Base-by-base conservation (phyloP, 2,797 vertebrate genomes). In the Huso huso region DNA sequence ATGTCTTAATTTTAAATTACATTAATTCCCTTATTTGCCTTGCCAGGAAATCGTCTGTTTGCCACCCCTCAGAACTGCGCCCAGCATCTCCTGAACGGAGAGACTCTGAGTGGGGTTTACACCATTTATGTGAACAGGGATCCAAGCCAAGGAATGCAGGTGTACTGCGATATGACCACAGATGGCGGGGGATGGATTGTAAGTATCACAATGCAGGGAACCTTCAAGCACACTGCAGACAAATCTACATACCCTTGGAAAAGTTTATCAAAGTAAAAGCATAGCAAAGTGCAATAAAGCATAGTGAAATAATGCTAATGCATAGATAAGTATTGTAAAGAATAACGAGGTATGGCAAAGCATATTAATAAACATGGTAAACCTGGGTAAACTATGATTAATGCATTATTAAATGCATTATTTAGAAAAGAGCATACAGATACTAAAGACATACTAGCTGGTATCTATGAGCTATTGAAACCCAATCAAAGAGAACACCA, bases 131-230 rank as follows among this genome's bases (percentile, higher is more conserved):
- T 98, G 80, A 95, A 94, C 0, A 87, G 92, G 49, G 95, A 97
- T 74, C 87, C 87, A 11, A 86, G 89, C 79, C 96, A 94, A 82
- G 86, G 92, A 6, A 74, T 98, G 68, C 95, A 94, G 64, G 96
- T 99, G 68, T 98, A 91, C 86, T 99, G 97, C 0, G 97, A 99
- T 84, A 99, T 99, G 97, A 87, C 79, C 77, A 98, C 94, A 0
- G 94, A 99, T 0, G 91, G 91, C 6, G 97, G 97, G 0, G 96
- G 97, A 73, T 99, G 97, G 97, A 96, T 97, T 67, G 97, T 99
- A 83, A 96, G 97, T 94, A 63, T 0, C 0, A 37, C 0, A 37
- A 37, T 37, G 37, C 37, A 37, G 37, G 37, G 37, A 37, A 37
- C 37, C 37, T 37, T 37, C 37, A 37, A 4, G 37, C 37, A 37